Conservation (phyloP, 2,888 invertebrate genomes). For the Callimorpha dominula region DNA sequence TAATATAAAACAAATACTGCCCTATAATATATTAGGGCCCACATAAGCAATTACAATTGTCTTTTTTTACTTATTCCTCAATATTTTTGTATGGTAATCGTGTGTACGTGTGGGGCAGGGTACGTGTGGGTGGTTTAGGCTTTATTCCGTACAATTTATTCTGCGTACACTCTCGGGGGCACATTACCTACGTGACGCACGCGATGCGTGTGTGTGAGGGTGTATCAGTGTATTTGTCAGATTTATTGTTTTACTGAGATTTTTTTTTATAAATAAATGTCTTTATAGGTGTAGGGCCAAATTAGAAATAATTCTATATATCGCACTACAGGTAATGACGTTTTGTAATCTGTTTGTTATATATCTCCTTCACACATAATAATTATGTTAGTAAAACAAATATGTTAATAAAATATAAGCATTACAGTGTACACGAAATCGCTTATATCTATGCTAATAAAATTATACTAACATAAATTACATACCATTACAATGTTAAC, state of each 20-base stretch:
- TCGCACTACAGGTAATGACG: too few relatives aligned
- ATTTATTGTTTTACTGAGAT: conserved; percentile 9
- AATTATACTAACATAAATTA: too few relatives aligned
- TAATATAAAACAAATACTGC: background rate
- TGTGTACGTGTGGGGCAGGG: conserved; percentile 52
- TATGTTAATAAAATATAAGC: too few relatives aligned
- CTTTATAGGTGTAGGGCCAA: background rate
- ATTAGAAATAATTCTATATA: background rate
- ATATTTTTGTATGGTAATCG: conserved; percentile 60
- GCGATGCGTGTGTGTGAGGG: conserved; percentile 3
- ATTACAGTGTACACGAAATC: too few relatives aligned
- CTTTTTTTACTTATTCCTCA: conserved; percentile 33
- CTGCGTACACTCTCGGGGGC: conserved; percentile 50
- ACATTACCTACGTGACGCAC: conserved; percentile 48
- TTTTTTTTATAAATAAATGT: background rate
- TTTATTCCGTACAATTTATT: conserved; percentile 66
- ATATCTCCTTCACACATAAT: too few relatives aligned
- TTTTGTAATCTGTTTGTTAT: too few relatives aligned
- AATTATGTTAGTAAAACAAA: too few relatives aligned
- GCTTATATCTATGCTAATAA: too few relatives aligned
- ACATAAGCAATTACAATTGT: conserved; percentile 14
- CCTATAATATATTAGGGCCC: background rate
- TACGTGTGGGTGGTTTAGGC: too few relatives aligned
- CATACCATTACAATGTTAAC: too few relatives aligned
- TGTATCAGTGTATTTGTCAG: conserved; percentile 22